Percentiles rank a stretch among this genome's conserved stretches.
Evolutionary conservation across 2,113 vertebrate genomes (phyloP).

Genomic region (Mus spicilegus): DNA sequence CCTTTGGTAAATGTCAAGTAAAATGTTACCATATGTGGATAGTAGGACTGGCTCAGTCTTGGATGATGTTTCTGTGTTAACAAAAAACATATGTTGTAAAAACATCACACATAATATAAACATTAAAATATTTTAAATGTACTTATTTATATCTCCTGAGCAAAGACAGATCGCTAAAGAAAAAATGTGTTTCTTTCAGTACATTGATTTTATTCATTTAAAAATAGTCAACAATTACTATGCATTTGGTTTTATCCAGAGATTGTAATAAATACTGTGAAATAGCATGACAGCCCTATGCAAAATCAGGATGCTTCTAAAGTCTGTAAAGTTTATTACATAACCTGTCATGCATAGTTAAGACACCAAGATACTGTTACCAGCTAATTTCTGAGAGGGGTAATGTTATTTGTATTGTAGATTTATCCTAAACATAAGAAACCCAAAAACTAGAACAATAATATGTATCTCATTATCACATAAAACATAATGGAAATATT

Average conservation of each 20-base stretch:
- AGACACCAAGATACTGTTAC: background rate
- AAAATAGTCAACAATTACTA: background rate
- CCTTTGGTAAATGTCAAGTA: background rate
- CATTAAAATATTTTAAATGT: conserved; percentile 11
- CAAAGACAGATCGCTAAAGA: conserved; percentile 22
- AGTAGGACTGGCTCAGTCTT: background rate
- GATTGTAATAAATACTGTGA: background rate
- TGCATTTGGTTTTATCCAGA: background rate
- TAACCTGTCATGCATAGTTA: background rate
- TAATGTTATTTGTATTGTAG: background rate
- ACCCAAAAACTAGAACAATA: background rate
- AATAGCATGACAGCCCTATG: background rate
- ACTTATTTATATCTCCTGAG: conserved; percentile 22
- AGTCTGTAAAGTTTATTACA: background rate
- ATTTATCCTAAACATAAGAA: background rate
- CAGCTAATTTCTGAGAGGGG: background rate
- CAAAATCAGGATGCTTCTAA: background rate
- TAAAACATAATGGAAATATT: background rate
- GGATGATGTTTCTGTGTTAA: conserved; percentile 18
- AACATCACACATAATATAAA: background rate
- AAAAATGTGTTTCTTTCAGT: conserved; percentile 17
- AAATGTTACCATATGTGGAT: conserved; percentile 20
- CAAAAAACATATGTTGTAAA: background rate
- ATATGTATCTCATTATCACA: background rate
- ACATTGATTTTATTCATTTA: conserved; percentile 15